These are phyloP conservation scores for Yponomeuta sedellus DNA, from an alignment of 2,888 invertebrate genomes.

Conservation along the genomic window DNA sequence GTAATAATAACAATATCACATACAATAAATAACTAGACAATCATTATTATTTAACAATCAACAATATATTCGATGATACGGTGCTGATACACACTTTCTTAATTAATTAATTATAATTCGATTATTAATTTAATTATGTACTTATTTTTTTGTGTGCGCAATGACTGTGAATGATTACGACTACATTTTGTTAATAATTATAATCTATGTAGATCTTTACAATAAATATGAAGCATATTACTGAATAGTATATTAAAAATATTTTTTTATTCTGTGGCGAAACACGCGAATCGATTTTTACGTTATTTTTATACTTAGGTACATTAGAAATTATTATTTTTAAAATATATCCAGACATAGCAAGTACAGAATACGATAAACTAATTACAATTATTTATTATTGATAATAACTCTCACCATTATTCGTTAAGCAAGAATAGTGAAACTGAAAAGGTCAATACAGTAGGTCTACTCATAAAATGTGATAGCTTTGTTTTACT, in stretches of 20 bases:
- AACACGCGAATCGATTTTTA: too few relatives aligned
- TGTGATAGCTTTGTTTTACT: neutral
- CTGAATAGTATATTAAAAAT: neutral
- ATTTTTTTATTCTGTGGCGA: neutral
- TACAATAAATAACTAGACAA: constrained; percentile 65
- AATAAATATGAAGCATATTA: neutral
- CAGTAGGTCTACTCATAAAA: neutral
- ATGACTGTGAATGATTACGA: constrained; percentile 54
- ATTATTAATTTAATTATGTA: constrained; percentile 40
- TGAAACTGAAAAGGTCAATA: neutral
- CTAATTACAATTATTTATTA: too few relatives aligned
- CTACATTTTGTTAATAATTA: constrained; percentile 15
- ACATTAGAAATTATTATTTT: too few relatives aligned
- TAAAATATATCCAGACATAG: too few relatives aligned
- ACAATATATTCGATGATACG: constrained; percentile 71
- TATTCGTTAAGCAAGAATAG: too few relatives aligned
- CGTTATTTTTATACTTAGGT: too few relatives aligned
- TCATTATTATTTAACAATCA: constrained; percentile 66
- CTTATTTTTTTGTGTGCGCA: constrained; percentile 51
- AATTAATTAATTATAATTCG: constrained; percentile 15
- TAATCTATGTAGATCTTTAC: neutral
- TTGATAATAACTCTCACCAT: too few relatives aligned
- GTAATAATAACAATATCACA: constrained; percentile 75
- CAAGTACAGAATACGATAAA: too few relatives aligned
- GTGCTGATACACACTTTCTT: constrained; percentile 27